Evolutionary conservation across 2,797 vertebrate species (phyloP), one percentile per base, ranked within the genome.

Genomic region (Oophaga sylvatica): DNA sequence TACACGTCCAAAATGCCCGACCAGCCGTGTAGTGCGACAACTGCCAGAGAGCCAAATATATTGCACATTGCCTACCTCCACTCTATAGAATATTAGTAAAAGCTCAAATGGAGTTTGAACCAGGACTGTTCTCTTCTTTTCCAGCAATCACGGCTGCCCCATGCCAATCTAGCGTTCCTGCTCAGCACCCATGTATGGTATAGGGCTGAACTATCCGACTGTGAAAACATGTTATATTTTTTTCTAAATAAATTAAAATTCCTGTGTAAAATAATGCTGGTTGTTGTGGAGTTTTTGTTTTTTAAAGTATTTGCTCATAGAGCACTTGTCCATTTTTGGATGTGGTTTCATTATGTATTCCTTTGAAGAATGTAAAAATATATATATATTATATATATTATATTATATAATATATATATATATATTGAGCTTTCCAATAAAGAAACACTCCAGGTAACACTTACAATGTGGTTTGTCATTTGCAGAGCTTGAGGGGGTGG

Each of bases 231-330:
- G 62, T 70, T 17, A 26, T 81, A 29, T 76, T 2, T 85, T 81
- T 86, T 86, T 76, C 71, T 85, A 78, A 85, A 89, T 89, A 89
- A 89, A 89, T 86, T 48, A 86, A 83, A 89, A 70, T 86, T 17
- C 68, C 71, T 88, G 26, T 71, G 70, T 84, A 84, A 41, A 41
- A 76, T 26, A 16, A 83, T 17, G 53, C 12, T 20, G 31, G n/a
- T 62, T 7, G 68, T 10, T 70, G 80, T 65, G 70, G 0, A 1
- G 26, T 68, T 57, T 68, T 15, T 81, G 56, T 5, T 53, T 41
- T 41, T 41, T 41, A 3, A 16, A 22, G 48, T 65, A 7, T 0
- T 31, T 56, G 13, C 45, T 12, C 5, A 57, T 57, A 1, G 19
- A 3, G 1, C 41, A 13, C 17, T 16, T 9, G 22, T 80, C 3